Base-by-base conservation (phyloP, 2,888 invertebrate genomes). In the Heliconius ethilla region DNA sequence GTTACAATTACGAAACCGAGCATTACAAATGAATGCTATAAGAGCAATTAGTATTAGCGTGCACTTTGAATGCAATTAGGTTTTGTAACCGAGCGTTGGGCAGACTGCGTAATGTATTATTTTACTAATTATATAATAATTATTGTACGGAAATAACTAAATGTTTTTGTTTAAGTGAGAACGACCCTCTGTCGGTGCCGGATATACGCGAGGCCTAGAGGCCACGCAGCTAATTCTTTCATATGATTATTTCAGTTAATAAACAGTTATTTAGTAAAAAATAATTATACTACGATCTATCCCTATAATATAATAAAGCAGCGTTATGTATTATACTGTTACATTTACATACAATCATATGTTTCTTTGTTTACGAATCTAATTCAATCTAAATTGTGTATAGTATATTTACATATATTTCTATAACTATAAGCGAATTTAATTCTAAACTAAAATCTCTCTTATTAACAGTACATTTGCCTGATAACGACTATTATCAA, bases 181-280 rank as follows among this genome's bases (percentile, higher is more conserved):
- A 92, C 89, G 91, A 89, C 91, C 91, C 90, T 91, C 90, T 84
- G 83, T 82, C 88, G 88, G 87, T 91, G 89, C 91, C 93, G 94
- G 94, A 94, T 89, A 84, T 85, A 82, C 81, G 84, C 89, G 90
- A 91, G 92, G 92, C 86, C 90, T 90, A 87, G 88, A 86, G 86
- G 86, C 86, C 84, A 84, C 85, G 83, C 81, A 81, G 80, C 82
- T 81, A 75, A 83, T 84, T 81, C 72, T 84, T 83, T 82, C 84
- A 79, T 82, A 75, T 78, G 27, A 78, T 81, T 75, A 79, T 67
- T 62, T 73, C 37, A 74, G 70, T 76, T 66, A 25, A 67, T 70
- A 66, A 18, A 33, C 51, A 45, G 25, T 72, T 27, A 72, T 63
- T 65, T 18, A 25, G 55, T 75, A 51, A 65, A 75, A 81, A 69